Conservation (phyloP, 2,113 vertebrate species). For the Poecile atricapillus region DNA sequence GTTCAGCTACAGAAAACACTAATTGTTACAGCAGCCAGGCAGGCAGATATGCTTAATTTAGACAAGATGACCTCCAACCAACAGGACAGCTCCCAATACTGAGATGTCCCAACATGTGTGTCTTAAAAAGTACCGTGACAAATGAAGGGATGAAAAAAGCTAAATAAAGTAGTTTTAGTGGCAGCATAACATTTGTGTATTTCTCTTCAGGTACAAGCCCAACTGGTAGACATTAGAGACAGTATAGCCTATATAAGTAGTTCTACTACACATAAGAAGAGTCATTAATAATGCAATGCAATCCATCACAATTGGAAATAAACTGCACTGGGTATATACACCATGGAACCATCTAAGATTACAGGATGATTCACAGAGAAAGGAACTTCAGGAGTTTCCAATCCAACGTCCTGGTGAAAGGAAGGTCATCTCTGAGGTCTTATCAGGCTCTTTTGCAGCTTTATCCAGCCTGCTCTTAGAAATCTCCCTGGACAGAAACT, state of each 20-base stretch:
- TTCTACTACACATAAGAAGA: not conserved
- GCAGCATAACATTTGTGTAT: not conserved
- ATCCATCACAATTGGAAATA: not conserved
- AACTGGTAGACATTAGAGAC: not conserved
- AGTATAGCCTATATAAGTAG: not conserved
- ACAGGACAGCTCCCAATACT: not conserved
- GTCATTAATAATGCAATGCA: not conserved
- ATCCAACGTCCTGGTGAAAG: not conserved
- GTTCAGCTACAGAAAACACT: not conserved
- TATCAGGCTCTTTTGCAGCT: not conserved
- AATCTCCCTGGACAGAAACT: not conserved
- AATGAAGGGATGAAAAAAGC: not conserved
- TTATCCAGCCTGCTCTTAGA: not conserved
- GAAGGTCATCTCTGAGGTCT: not conserved
- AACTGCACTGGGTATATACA: not conserved
- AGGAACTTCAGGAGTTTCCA: not conserved
- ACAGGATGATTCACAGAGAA: not conserved
- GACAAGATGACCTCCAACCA: not conserved
- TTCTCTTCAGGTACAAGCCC: not conserved
- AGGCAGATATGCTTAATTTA: not conserved
- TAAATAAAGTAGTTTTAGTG: not conserved
- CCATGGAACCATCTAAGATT: not conserved
- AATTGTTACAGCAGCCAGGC: not conserved
- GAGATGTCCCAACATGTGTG: fast-evolving
- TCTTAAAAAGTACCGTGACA: not conserved